Percentiles rank a stretch among this genome's conserved stretches.
Conservation (phyloP, 2,797 vertebrate genomes). For the Ctenopoma kingsleyae region DNA sequence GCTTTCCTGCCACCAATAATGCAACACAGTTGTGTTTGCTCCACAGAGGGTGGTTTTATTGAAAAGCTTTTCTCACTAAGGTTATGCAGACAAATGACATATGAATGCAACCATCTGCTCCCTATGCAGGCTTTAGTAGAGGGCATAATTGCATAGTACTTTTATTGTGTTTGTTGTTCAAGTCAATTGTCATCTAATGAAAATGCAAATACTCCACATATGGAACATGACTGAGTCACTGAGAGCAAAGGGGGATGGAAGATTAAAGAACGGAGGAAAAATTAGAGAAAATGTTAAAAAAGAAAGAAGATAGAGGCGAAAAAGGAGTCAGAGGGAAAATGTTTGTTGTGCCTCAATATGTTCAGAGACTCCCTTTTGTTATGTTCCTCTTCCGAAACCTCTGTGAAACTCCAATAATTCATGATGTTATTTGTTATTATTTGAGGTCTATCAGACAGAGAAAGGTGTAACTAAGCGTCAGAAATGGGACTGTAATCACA, state of each 20-base stretch:
- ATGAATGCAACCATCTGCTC: conserved; percentile 58
- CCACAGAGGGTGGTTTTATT: conserved; percentile 60
- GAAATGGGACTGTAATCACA: not conserved
- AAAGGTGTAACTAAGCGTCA: not conserved
- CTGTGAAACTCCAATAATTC: not conserved
- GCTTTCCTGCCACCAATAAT: conserved; percentile 36
- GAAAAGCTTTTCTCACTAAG: conserved; percentile 53
- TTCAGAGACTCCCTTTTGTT: conserved; percentile 1
- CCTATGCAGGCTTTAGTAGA: conserved; percentile 45
- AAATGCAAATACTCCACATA: conserved; percentile 64
- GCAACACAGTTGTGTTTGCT: conserved; percentile 31
- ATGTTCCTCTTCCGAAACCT: not conserved
- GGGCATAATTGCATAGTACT: conserved; percentile 53
- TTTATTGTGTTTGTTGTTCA: conserved; percentile 70
- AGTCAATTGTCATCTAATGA: conserved; percentile 65
- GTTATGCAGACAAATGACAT: conserved; percentile 62
- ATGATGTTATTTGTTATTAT: not conserved
- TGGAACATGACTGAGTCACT: conserved; percentile 36
- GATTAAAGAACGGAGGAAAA: conserved; percentile 11
- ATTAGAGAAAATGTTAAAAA: conserved; percentile 12
- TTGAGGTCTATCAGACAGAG: not conserved
- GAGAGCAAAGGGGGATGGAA: conserved; percentile 1
- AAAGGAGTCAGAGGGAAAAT: not conserved
- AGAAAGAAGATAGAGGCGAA: not conserved
- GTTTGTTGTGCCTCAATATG: not conserved